Conservation (phyloP, 1,140 invertebrate species). For the Heliconius congener region DNA sequence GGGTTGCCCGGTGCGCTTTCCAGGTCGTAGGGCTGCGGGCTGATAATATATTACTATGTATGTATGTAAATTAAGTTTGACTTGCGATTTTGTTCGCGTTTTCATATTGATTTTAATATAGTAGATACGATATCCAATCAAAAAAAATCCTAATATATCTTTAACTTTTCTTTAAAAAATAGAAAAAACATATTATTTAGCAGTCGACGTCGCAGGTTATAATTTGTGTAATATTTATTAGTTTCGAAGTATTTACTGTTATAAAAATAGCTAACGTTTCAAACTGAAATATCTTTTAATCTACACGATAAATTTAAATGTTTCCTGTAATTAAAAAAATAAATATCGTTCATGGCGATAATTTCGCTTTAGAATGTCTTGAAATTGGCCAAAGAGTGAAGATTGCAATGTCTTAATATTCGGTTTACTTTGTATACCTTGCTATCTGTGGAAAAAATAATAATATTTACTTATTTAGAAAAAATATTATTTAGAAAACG, state of each 20-base stretch:
- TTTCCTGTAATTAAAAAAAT: not conserved
- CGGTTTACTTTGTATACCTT: too few species aligned
- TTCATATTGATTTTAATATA: too few species aligned
- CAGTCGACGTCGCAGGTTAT: not conserved
- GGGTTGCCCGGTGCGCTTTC: slow-evolving; percentile 20
- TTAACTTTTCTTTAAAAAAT: not conserved
- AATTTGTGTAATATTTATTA: not conserved
- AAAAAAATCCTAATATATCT: too few species aligned
- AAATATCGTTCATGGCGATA: not conserved
- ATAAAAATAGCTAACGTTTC: not conserved
- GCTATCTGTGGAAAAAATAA: too few species aligned
- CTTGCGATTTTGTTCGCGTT: too few species aligned
- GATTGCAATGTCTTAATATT: too few species aligned
- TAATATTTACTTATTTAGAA: too few species aligned
- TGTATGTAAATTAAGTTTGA: not conserved
- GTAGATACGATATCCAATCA: too few species aligned
- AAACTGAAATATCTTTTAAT: not conserved
- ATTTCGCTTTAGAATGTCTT: too few species aligned
- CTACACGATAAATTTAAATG: not conserved
- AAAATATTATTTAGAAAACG: too few species aligned
- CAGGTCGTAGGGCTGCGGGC: slow-evolving; percentile 7
- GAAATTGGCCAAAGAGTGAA: too few species aligned
- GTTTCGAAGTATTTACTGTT: not conserved
- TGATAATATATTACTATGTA: not conserved
- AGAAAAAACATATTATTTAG: not conserved